phyloP scores from a whole-genome alignment of 2,113 vertebrate species.

The Campylorhamphus procurvoides region DNA sequence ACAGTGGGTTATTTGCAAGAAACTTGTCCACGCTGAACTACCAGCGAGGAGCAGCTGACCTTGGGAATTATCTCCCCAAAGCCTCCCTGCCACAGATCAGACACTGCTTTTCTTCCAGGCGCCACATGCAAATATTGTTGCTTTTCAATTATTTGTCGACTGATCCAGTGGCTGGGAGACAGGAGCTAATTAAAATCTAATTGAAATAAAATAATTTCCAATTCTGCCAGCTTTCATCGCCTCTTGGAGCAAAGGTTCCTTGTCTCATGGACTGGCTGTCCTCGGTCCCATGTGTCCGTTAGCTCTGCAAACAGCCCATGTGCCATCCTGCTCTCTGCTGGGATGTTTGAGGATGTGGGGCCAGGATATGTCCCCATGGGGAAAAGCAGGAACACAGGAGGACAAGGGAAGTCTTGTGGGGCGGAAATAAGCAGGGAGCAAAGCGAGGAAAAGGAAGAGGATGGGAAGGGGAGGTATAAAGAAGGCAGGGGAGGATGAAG shows the following conservation, averaged over 20 bases:
- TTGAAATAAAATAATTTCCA: constrained; percentile 77
- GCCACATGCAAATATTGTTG: constrained; percentile 70
- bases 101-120: constrained; percentile 57
- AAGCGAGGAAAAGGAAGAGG: not conserved
- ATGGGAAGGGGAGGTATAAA: not conserved
- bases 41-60: constrained; percentile 43
- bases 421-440: not conserved
- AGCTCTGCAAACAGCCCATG: not conserved
- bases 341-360: not conserved
- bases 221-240: constrained; percentile 14
- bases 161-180: constrained; percentile 61
- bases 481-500: not conserved
- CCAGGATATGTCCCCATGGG: not conserved
- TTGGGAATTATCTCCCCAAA: constrained; percentile 60
- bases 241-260: constrained; percentile 42
- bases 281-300: not conserved
- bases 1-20: constrained; percentile 12
- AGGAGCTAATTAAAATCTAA: constrained; percentile 79
- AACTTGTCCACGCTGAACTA: constrained; percentile 29
- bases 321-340: not conserved
- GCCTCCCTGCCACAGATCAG: constrained; percentile 46
- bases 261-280: not conserved
- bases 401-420: not conserved
- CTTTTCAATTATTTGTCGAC: constrained; percentile 75
- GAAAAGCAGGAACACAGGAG: not conserved